These are phyloP conservation scores for Heteromormyrus szaboi DNA, from an alignment of 2,797 vertebrate genomes.

Conservation along the genomic window DNA sequence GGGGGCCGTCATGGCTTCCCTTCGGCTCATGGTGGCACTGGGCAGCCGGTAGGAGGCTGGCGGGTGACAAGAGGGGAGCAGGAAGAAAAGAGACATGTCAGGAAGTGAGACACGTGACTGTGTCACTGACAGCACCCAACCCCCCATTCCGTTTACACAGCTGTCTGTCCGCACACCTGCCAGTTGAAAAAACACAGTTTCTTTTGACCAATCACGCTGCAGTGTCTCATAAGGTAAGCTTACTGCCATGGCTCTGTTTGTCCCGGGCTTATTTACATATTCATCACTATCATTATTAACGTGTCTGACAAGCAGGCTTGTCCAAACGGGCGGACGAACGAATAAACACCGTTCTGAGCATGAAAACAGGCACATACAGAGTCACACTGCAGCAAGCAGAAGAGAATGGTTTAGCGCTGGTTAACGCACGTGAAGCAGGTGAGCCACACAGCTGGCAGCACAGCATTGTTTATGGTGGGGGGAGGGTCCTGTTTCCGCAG, in stretches of 20 bases:
- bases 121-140: not conserved
- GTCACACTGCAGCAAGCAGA: not conserved
- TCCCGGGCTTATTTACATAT: conserved; percentile 20
- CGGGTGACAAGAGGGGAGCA: conserved; percentile 12
- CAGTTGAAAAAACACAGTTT: conserved; percentile 60
- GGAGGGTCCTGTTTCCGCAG: not conserved
- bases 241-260: not conserved
- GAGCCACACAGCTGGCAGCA: not conserved
- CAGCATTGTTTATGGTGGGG: not conserved
- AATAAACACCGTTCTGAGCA: conserved; percentile 16
- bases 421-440: not conserved
- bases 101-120: not conserved
- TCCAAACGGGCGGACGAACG: not conserved
- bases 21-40: conserved; percentile 76
- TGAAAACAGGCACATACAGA: not conserved
- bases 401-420: not conserved
- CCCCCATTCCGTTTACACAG: not conserved
- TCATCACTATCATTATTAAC: conserved; percentile 17
- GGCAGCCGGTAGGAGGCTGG: conserved; percentile 43
- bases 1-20: conserved; percentile 80
- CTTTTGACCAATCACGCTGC: not conserved
- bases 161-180: conserved; percentile 50
- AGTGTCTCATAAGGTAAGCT: not conserved
- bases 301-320: not conserved
- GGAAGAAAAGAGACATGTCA: conserved; percentile 19